Evolutionary conservation across 2,113 vertebrate species (phyloP).

Genomic region (Elgaria multicarinata): DNA sequence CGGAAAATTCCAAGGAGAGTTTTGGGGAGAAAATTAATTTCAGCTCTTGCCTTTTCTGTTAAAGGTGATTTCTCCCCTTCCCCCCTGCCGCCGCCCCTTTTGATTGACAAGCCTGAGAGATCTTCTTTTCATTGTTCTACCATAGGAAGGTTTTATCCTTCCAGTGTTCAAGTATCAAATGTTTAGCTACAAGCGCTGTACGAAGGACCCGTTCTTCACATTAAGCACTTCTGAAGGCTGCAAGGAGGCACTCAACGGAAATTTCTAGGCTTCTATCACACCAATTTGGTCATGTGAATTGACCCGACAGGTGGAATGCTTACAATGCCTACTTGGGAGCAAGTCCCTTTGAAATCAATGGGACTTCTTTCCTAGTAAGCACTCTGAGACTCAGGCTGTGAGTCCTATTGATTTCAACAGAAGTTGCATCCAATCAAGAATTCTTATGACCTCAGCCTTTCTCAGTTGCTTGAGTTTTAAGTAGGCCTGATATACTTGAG

Average conservation of each 20-base stretch:
- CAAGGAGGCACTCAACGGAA: not conserved
- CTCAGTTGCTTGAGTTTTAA: slow-evolving; percentile 21
- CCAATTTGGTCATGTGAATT: not conserved
- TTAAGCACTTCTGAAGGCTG: not conserved
- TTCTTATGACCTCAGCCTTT: slow-evolving; percentile 13
- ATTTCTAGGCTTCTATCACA: not conserved
- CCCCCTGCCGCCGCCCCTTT: not conserved
- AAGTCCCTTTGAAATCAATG: not conserved
- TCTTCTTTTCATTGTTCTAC: slow-evolving; percentile 56
- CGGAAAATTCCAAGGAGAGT: not conserved
- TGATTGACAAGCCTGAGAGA: slow-evolving; percentile 72
- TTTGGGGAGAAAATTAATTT: not conserved
- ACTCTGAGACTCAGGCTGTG: not conserved
- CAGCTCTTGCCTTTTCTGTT: not conserved
- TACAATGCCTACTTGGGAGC: not conserved
- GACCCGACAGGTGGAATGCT: not conserved
- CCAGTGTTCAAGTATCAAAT: not conserved
- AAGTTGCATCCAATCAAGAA: slow-evolving; percentile 28
- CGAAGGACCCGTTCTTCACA: not conserved
- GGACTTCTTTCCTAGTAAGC: not conserved
- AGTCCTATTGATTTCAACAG: not conserved
- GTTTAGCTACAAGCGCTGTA: not conserved
- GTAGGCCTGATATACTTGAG: slow-evolving; percentile 12
- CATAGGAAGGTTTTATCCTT: slow-evolving; percentile 63
- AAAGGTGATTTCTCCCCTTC: not conserved